Evolutionary conservation across 2,113 vertebrate genomes (phyloP).

Genomic region (Paralichthys olivaceus): DNA sequence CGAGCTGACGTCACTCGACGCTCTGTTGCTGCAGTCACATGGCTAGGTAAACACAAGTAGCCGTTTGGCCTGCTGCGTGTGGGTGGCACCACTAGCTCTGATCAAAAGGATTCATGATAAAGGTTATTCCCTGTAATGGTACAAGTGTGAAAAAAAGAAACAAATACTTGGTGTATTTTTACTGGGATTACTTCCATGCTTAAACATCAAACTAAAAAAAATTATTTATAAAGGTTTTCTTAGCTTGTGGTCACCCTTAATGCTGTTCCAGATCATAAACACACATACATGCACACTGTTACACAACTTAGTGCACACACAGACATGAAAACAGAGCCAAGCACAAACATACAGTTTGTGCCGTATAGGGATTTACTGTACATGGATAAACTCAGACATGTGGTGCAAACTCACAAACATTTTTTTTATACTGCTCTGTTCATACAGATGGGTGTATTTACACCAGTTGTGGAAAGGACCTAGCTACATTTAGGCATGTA

Average conservation of each 20-base stretch:
- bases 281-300: conserved; percentile 17
- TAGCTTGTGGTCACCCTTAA: conserved; percentile 49
- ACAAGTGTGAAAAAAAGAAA: conserved; percentile 41
- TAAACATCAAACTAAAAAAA: conserved; percentile 51
- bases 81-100: conserved; percentile 24
- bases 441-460: neutral
- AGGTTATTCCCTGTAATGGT: conserved; percentile 34
- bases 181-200: conserved; percentile 65
- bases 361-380: neutral
- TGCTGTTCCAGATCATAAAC: conserved; percentile 32
- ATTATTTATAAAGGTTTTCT: conserved; percentile 58
- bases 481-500: neutral
- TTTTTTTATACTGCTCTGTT: neutral
- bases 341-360: neutral
- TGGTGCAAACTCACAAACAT: neutral
- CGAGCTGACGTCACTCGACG: conserved; percentile 64
- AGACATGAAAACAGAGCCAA: neutral
- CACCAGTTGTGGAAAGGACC: neutral
- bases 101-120: conserved; percentile 35
- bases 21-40: conserved; percentile 63
- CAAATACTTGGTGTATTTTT: conserved; percentile 54
- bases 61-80: conserved; percentile 37
- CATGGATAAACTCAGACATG: neutral
- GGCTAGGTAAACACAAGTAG: conserved; percentile 72
- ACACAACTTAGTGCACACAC: neutral